Base-by-base conservation (phyloP, 2,113 vertebrate genomes). In the Centropristis striata region DNA sequence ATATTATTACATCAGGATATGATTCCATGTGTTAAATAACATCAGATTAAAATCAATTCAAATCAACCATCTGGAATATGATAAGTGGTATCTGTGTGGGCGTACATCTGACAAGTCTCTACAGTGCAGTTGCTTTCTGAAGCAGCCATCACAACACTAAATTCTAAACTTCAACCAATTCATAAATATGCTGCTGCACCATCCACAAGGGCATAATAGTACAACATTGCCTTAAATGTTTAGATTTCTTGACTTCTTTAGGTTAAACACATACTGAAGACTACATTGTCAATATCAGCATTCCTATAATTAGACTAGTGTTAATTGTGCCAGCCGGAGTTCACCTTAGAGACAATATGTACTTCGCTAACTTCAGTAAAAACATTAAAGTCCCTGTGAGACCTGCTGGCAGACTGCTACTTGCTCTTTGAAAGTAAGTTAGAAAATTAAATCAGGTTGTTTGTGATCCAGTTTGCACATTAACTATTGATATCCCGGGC, bases 391-490 rank as follows among this genome's bases (percentile, higher is more conserved):
- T 80, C 84, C 85, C 89, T 49, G 75, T 20, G 86, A 85, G 88
- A 88, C 75, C 41, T 71, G 63, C 80, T 75, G 85, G 75, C 80
- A 88, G 76, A 68, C 83, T 79, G 74, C 77, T 87, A 63, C 85
- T 51, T 58, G 81, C 80, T 87, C 85, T 88, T 80, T 84, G 73
- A 87, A 88, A 91, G 75, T 71, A 79, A 85, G 78, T 68, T 71
- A 61, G 51, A 71, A 86, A 86, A 84, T 83, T 20, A 72, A 92
- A 90, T 93, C 83, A 88, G 83, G 79, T 84, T 89, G 81, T 90
- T 92, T 90, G 71, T 86, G 84, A 90, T 84, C 87, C 80, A 90
- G 77, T 90, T 90, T 88, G 71, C 81, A 73, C 70, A 89, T 90
- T 87, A 90, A 90, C 88, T 81, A 85, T 86, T 89, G 76, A 86